Percentiles rank a stretch among this genome's conserved stretches.
Evolutionary conservation across 2,797 vertebrate species (phyloP).

Genomic region (Sus cebifrons): DNA sequence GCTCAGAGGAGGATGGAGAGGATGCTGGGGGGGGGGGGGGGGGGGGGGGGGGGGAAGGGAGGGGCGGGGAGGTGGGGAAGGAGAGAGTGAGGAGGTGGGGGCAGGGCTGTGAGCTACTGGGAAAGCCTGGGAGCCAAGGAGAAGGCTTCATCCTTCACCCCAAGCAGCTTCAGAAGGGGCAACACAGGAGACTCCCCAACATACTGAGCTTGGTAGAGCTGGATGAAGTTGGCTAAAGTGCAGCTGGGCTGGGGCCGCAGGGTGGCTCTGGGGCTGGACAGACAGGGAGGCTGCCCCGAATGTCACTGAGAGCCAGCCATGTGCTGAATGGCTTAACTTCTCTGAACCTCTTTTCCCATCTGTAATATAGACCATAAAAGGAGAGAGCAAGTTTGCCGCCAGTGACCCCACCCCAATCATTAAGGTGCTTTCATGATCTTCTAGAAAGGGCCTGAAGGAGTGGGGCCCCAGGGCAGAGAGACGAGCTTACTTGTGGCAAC

Average conservation of each 20-base stretch:
- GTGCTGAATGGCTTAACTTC: neutral
- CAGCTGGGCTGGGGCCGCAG: neutral
- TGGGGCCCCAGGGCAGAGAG: rapidly evolving
- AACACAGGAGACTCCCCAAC: rapidly evolving
- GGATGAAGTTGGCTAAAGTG: neutral
- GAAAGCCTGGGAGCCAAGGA: neutral
- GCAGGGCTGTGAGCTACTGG: neutral
- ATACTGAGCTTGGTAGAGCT: too few species aligned
- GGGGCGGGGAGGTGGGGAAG: too few species aligned
- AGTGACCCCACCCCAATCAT: rapidly evolving
- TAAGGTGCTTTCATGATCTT: neutral
- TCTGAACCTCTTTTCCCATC: neutral
- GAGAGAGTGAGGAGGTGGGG: rapidly evolving
- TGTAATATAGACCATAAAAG: neutral
- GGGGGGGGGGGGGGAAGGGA: too few species aligned
- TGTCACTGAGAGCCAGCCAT: rapidly evolving
- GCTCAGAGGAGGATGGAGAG: neutral
- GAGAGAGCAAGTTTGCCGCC: neutral
- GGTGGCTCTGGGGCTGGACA: neutral
- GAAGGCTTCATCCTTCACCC: rapidly evolving
- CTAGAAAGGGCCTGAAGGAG: rapidly evolving
- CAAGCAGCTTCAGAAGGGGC: neutral
- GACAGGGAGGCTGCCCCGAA: rapidly evolving
- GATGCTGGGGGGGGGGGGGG: rapidly evolving
- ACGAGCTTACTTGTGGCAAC: rapidly evolving